Evolutionary conservation across 2,113 vertebrate genomes (phyloP), one percentile per base, ranked within the genome.

Genomic region (Oreochromis spilurus): DNA sequence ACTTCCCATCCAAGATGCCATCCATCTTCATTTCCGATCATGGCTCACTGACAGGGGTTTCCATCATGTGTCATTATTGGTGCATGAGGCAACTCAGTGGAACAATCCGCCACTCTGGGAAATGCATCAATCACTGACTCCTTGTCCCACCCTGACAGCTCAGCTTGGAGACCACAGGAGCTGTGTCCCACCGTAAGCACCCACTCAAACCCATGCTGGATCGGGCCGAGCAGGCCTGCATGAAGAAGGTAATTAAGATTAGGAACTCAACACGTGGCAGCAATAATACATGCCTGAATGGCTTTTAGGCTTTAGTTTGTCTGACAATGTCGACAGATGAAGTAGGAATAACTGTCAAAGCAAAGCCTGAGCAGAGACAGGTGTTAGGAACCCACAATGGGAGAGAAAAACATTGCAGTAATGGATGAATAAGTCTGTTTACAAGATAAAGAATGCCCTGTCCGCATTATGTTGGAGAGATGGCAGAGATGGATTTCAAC

Each of bases 11-110:
- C 87, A 85, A 88, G 84, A 87, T 84, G 60, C 94, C 82, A 96
- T 96, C 96, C 91, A 91, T 97, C 96, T 97, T 97, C 95, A 96
- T 97, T 96, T 93, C 81, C 88, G 84, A 88, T 94, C 90, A 90
- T 90, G 95, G 94, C 93, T 91, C 50, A 8, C 86, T 95, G 96
- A 96, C 96, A 95, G 95, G 94, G 91, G 89, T 92, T 96, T 97
- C 96, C 94, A 96, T 97, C 96, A 96, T 96, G 93, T 96, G 95
- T 96, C 95, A 96, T 97, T 96, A 97, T 94, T 95, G 94, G 95
- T 94, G 94, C 94, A 93, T 93, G 95, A 95, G 95, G 94, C 92
- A 94, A 92, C 91, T 90, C 94, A 92, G 93, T 84, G 88, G 95
- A 96, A 96, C 94, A 95, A 95, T 95, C 94, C 88, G 84, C 90